Conservation (phyloP, 2,113 vertebrate genomes). For the Oryctolagus cuniculus region DNA sequence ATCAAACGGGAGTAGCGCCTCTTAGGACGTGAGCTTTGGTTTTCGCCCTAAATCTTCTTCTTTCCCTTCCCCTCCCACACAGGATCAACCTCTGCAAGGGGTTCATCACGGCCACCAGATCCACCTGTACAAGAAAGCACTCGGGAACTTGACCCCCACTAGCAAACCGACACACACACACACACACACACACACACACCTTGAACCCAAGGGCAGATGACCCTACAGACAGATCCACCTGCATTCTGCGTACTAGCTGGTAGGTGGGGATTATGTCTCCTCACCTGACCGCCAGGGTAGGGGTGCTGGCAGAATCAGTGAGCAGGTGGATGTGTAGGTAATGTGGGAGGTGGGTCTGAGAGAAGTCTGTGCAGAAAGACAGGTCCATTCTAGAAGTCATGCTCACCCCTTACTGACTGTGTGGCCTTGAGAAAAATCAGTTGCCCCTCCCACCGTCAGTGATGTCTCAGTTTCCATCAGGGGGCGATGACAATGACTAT, state of each 20-base stretch:
- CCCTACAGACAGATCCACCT: neutral
- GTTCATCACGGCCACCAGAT: neutral
- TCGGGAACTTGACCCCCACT: neutral
- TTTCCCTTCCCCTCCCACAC: no score
- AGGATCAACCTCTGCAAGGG: neutral
- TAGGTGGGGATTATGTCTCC: neutral
- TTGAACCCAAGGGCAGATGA: neutral
- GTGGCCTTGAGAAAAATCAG: neutral
- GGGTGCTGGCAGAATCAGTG: neutral
- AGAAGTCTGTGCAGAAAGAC: neutral
- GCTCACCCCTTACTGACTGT: neutral
- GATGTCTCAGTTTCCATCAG: neutral
- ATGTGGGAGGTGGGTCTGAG: neutral
- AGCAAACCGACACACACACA: neutral
- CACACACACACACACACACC: neutral
- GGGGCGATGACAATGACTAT: neutral
- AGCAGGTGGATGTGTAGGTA: no score
- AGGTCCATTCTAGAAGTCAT: neutral
- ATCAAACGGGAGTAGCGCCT: fast-evolving
- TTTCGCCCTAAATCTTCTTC: neutral
- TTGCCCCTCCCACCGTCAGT: neutral
- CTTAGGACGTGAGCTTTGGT: neutral
- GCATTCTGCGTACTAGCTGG: neutral
- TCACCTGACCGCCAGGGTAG: neutral
- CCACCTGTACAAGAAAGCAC: neutral